Evolutionary conservation across 1,140 invertebrate species (phyloP).

Genomic region (Helicoverpa zea): DNA sequence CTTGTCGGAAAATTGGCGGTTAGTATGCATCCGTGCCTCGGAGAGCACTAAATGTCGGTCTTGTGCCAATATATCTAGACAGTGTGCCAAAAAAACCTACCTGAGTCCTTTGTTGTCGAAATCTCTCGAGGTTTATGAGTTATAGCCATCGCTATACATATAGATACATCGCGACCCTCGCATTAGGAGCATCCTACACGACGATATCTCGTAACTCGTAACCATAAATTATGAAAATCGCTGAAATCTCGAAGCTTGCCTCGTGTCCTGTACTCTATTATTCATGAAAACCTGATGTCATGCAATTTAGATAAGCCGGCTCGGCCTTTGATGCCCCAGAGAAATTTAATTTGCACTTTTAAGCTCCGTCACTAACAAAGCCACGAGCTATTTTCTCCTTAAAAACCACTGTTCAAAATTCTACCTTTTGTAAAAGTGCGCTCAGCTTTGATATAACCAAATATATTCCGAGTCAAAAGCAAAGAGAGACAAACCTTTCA

Average conservation of each 20-base stretch:
- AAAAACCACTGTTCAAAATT: conserved; percentile 43
- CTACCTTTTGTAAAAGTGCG: conserved; percentile 25
- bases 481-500: conserved; percentile 1
- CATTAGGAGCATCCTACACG: background rate
- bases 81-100: background rate
- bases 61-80: no score
- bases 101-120: background rate
- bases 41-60: no score
- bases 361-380: conserved; percentile 52
- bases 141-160: background rate
- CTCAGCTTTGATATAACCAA: conserved; percentile 15
- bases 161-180: background rate
- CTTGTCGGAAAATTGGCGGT: no score
- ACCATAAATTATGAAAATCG: conserved; percentile 45
- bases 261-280: conserved; percentile 54
- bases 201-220: conserved; percentile 17
- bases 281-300: conserved; percentile 65
- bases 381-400: conserved; percentile 44
- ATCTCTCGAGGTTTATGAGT: conserved; percentile 16
- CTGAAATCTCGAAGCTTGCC: conserved; percentile 39
- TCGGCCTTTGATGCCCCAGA: conserved; percentile 56
- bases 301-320: conserved; percentile 69
- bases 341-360: conserved; percentile 71
- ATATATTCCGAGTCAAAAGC: conserved; percentile 3
- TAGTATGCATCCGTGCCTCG: no score